phyloP scores from a whole-genome alignment of 2,113 vertebrate genomes.

The Scomber scombrus region DNA sequence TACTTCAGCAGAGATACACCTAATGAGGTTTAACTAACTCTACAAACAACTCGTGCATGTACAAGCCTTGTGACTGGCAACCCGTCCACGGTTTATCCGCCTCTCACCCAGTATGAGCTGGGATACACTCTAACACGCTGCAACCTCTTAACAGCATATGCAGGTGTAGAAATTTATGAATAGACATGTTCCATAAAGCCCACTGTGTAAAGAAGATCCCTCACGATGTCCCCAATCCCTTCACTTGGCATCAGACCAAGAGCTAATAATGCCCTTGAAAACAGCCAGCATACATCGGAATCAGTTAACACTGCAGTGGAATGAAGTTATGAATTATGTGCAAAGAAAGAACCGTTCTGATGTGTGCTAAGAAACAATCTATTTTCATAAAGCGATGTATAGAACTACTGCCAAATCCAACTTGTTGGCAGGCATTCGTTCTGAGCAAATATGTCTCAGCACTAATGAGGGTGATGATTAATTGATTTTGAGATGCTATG shows the following conservation, averaged over 20 bases:
- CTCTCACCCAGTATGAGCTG: not conserved
- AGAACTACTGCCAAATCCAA: constrained; percentile 3
- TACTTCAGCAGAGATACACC: too few species aligned
- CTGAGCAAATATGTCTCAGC: constrained; percentile 11
- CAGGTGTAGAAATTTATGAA: not conserved
- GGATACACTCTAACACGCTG: not conserved
- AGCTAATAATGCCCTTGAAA: constrained; percentile 7
- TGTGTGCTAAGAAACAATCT: constrained; percentile 14
- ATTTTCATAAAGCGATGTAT: constrained; percentile 29
- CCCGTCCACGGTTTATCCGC: too few species aligned
- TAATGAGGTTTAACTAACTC: too few species aligned
- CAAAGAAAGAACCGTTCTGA: not conserved
- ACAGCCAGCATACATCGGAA: constrained; percentile 1
- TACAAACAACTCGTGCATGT: too few species aligned
- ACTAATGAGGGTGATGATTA: constrained; percentile 31
- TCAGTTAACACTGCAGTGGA: not conserved
- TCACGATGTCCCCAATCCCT: not conserved
- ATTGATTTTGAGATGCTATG: constrained; percentile 32
- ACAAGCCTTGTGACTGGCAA: not conserved
- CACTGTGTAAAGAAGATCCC: constrained; percentile 6
- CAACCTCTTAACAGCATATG: not conserved
- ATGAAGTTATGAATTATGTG: constrained; percentile 17
- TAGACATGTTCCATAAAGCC: not conserved
- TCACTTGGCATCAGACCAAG: not conserved
- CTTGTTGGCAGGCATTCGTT: constrained; percentile 21